Percentiles rank a stretch among this genome's conserved stretches.
phyloP scores from a whole-genome alignment of 2,888 invertebrate species.

The Eurois occulta region DNA sequence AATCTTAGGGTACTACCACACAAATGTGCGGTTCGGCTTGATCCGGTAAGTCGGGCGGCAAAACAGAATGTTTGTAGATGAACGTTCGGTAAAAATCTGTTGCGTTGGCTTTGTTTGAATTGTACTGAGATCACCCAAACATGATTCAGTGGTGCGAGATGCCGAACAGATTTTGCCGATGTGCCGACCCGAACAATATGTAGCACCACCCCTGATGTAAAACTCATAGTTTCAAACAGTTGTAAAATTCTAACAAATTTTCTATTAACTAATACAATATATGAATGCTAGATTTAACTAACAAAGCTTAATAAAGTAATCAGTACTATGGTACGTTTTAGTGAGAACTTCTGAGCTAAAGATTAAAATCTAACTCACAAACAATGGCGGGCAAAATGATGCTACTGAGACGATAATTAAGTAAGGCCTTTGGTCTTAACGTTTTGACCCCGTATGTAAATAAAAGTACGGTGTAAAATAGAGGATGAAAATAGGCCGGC shows the following conservation, averaged over 20 bases:
- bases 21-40: neutral
- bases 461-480: neutral
- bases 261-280: neutral
- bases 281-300: neutral
- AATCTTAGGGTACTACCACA: neutral
- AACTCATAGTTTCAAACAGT: neutral
- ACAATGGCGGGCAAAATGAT: constrained; percentile 38
- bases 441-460: neutral
- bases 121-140: neutral
- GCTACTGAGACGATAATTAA: constrained; percentile 33
- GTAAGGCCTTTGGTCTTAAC: constrained; percentile 12
- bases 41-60: neutral
- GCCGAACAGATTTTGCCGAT: neutral
- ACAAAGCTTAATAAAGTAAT: constrained; percentile 3
- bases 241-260: neutral
- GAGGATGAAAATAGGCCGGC: too few relatives aligned
- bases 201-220: neutral
- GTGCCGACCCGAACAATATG: neutral
- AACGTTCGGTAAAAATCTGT: neutral
- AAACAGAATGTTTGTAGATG: too few relatives aligned
- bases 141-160: neutral
- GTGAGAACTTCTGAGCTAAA: constrained; percentile 31
- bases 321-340: constrained; percentile 21
- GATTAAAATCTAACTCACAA: constrained; percentile 12
- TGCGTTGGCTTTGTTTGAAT: neutral